Percentiles rank a stretch among this genome's conserved stretches.
Conservation (phyloP, 2,797 vertebrate species). For the Buceros bicornis region DNA sequence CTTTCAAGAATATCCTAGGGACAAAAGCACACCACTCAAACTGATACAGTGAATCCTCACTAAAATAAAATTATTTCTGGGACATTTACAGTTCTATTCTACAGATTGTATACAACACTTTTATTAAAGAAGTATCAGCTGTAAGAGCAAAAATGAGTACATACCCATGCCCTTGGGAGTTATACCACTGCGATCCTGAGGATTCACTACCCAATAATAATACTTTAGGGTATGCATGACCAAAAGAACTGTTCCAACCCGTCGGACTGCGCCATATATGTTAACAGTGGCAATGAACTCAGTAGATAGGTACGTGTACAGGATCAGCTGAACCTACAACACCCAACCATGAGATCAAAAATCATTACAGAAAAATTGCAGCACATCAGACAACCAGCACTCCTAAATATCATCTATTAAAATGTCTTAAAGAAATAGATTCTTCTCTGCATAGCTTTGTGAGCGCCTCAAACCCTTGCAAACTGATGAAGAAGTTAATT, state of each 20-base stretch:
- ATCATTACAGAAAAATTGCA: neutral
- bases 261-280: constrained; percentile 94
- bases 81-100: neutral
- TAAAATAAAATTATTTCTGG: neutral
- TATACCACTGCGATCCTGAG: constrained; percentile 95
- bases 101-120: neutral
- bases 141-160: neutral
- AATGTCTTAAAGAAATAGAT: neutral
- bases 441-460: neutral
- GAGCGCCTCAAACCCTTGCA: neutral
- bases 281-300: constrained; percentile 97
- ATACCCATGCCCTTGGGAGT: constrained; percentile 91
- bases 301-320: constrained; percentile 95
- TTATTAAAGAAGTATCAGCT: neutral
- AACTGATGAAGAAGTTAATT: neutral
- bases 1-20: neutral
- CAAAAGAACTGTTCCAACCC: constrained; percentile 95
- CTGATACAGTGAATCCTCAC: neutral
- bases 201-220: constrained; percentile 96
- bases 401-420: neutral
- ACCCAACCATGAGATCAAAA: neutral
- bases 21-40: neutral
- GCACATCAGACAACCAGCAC: neutral
- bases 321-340: constrained; percentile 89
- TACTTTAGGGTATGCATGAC: constrained; percentile 97